Conservation (phyloP, 2,113 vertebrate species). For the Mionectes macconnelli region DNA sequence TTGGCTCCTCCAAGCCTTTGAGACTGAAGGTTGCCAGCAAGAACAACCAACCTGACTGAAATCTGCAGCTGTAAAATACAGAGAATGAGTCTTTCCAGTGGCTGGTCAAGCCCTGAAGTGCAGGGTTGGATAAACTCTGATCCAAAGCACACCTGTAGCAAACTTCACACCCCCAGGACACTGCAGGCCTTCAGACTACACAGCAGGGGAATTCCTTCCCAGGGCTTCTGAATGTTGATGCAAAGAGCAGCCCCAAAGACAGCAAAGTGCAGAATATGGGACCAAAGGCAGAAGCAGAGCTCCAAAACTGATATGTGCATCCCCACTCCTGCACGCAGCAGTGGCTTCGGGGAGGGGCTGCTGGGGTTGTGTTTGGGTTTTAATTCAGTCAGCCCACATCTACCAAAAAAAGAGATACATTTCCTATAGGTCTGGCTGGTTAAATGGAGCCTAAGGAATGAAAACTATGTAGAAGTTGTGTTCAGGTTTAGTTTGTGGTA, state of each 20-base stretch:
- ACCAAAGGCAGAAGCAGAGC: background rate
- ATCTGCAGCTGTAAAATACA: background rate
- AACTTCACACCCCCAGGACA: background rate
- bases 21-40: background rate
- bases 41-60: background rate
- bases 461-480: background rate
- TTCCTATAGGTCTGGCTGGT: background rate
- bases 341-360: background rate
- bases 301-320: background rate
- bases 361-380: background rate
- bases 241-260: background rate
- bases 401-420: background rate
- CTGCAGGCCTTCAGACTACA: background rate
- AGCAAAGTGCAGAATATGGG: background rate
- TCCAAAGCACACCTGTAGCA: background rate
- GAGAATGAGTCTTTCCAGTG: background rate
- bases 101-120: background rate
- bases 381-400: background rate
- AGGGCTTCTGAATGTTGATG: background rate
- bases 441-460: background rate
- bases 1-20: background rate
- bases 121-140: background rate
- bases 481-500: background rate
- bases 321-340: background rate
- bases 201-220: background rate